These are phyloP conservation scores for Saturnia pavonia DNA, from an alignment of 2,888 invertebrate species.

Conservation along the genomic window DNA sequence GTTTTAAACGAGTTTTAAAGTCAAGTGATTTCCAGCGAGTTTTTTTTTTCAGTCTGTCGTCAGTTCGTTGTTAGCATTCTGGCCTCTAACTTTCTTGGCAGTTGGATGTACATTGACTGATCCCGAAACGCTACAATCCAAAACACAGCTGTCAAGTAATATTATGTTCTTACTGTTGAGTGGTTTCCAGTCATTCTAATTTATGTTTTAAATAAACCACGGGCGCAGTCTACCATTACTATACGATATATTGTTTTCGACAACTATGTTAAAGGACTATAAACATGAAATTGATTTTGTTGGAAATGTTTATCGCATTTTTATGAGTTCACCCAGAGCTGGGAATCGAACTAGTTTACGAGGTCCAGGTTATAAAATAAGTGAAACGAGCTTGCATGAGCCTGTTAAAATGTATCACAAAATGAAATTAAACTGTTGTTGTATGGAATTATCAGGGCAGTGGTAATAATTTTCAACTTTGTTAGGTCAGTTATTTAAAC, in stretches of 20 bases:
- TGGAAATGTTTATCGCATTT: slow-evolving; percentile 56
- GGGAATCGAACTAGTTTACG: slow-evolving; percentile 66
- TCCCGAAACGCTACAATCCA: no score
- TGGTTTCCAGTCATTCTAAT: neutral
- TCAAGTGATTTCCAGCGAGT: neutral
- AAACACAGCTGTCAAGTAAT: no score
- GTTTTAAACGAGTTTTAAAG: neutral
- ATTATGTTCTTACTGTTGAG: no score
- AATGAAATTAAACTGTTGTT: slow-evolving; percentile 43
- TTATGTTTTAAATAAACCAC: neutral
- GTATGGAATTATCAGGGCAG: slow-evolving; percentile 17
- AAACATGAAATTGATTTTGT: slow-evolving; percentile 53
- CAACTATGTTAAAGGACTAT: slow-evolving; percentile 48
- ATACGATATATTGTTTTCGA: slow-evolving; percentile 24
- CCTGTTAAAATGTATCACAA: slow-evolving; percentile 56
- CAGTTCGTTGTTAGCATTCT: no score
- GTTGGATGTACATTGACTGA: no score
- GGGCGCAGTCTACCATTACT: neutral
- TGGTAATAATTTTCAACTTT: slow-evolving; percentile 6
- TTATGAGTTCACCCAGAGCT: slow-evolving; percentile 59
- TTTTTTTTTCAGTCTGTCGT: neutral
- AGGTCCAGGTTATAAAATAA: slow-evolving; percentile 58
- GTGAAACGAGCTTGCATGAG: slow-evolving; percentile 51
- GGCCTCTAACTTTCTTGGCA: no score
- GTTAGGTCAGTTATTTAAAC: neutral